Evolutionary conservation across 2,113 vertebrate species (phyloP).

Genomic region (Neogale vison): DNA sequence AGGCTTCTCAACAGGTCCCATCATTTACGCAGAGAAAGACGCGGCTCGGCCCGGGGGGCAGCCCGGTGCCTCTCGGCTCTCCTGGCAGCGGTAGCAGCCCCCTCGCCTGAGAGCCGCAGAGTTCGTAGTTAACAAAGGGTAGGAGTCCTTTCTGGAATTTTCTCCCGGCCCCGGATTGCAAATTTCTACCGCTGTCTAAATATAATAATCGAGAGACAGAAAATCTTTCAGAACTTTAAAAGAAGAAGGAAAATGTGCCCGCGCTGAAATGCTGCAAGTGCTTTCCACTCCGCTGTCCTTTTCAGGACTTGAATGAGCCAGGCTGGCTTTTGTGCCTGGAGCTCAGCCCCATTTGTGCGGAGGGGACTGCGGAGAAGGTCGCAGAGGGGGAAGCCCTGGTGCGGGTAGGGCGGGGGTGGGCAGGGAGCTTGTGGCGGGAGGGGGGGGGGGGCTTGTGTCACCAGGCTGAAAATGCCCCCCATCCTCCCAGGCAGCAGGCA

Average conservation of each 20-base stretch:
- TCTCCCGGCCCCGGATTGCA: not conserved
- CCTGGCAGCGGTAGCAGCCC: slow-evolving; percentile 52
- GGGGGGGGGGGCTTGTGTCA: not conserved
- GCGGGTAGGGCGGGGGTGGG: slow-evolving; percentile 37
- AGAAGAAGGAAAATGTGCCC: slow-evolving; percentile 60
- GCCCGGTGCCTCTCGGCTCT: slow-evolving; percentile 29
- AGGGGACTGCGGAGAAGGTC: slow-evolving; percentile 66
- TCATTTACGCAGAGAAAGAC: slow-evolving; percentile 70
- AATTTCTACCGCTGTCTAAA: slow-evolving; percentile 35
- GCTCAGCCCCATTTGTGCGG: slow-evolving; percentile 73
- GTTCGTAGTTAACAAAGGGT: slow-evolving; percentile 77
- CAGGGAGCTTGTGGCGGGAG: slow-evolving; percentile 24
- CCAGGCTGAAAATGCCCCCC: slow-evolving; percentile 40
- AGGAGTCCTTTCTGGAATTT: slow-evolving; percentile 55
- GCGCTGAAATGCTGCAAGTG: slow-evolving; percentile 65
- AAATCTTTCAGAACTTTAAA: slow-evolving; percentile 65
- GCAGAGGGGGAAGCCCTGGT: slow-evolving; percentile 58
- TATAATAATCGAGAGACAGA: slow-evolving; percentile 49
- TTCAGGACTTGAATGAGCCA: slow-evolving; percentile 82
- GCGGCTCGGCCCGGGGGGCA: slow-evolving; percentile 37
- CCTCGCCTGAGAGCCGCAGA: not conserved
- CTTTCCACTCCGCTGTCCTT: slow-evolving; percentile 75
- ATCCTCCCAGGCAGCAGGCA: slow-evolving; percentile 54
- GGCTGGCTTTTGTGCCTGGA: slow-evolving; percentile 82
- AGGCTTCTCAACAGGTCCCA: slow-evolving; percentile 79